Evolutionary conservation across 2,888 invertebrate genomes (phyloP), one percentile per base, ranked within the genome.

Genomic region (Cryptus viduatorius): DNA sequence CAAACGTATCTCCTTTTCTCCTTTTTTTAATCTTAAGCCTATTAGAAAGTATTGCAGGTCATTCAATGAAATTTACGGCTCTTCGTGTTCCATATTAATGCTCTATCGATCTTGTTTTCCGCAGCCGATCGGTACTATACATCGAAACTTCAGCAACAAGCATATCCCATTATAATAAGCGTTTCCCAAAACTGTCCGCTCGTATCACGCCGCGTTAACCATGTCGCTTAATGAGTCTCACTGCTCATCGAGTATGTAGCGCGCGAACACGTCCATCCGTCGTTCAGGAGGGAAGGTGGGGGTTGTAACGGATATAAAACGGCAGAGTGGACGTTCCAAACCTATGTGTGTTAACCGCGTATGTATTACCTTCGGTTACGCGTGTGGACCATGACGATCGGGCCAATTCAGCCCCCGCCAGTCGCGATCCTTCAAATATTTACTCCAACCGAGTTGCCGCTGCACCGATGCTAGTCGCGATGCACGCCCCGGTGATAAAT

Each of bases 181-280:
- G 44, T 48, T 78, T 69, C 31, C 56, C 48, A 50, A 86, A 86
- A 64, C 37, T 37, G 64, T 76, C 71, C 50, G 64, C 83, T 80
- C 76, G 68, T 44, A 42, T 80, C 77, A 64, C 82, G 84, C 19
- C 42, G 44, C 53, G 53, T 76, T 67, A 76, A 67, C 44, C 44
- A 16, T 37, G 50, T 53, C 24, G 76, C 53, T 67, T 76, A 76
- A 76, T 67, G 76, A 67, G 14, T 42, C 19, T 61, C 56, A 10
- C 3, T 10, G 67, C 14, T 67, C 53, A 53, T 67, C 29, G 24
- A 24, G 24, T 29, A 1, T 44, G 37, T 31, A 37, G 8, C 16
- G 16, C 42, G 1, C 10, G 44, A 61, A 14, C 59, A 46, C 42
- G 12, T 29, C 8, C 44, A 46, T 61, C 29, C 46, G 48, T 72